phyloP scores from a whole-genome alignment of 2,113 vertebrate species.

The Melospiza georgiana region DNA sequence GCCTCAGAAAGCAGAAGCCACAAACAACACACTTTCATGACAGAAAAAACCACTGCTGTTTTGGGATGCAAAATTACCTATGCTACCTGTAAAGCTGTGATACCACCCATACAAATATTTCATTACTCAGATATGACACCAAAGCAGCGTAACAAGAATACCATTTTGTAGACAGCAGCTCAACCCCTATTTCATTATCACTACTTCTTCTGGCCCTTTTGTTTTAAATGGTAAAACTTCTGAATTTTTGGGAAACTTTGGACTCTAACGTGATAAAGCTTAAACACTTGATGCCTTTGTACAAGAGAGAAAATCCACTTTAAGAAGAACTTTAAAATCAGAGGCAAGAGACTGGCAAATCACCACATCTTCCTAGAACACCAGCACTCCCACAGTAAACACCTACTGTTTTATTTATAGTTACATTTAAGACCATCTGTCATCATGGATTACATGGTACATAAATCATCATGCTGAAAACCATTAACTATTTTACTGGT shows the following conservation, averaged over 20 bases:
- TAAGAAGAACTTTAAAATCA: not conserved
- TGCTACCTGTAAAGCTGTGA: not conserved
- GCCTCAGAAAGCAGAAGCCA: not conserved
- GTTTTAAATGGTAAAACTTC: not conserved
- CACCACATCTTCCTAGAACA: not conserved
- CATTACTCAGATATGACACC: not conserved
- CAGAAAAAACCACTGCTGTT: not conserved
- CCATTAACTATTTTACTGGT: conserved; percentile 46
- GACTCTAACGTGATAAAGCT: not conserved
- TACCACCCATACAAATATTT: not conserved
- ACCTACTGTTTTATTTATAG: conserved; percentile 61
- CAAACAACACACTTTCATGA: not conserved
- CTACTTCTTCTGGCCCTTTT: not conserved
- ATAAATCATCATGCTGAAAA: conserved; percentile 64
- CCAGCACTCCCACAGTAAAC: conserved; percentile 26
- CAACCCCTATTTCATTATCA: not conserved
- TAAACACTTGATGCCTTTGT: not conserved
- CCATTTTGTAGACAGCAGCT: not conserved
- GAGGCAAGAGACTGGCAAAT: not conserved
- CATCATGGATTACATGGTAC: conserved; percentile 38
- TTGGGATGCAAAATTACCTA: not conserved
- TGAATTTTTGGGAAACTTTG: not conserved
- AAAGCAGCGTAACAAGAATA: not conserved
- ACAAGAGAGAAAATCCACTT: not conserved
- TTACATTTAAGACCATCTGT: conserved; percentile 50